Percentiles rank a stretch among this genome's conserved stretches.
Conservation (phyloP, 2,113 vertebrate genomes). For the Heterotis niloticus region DNA sequence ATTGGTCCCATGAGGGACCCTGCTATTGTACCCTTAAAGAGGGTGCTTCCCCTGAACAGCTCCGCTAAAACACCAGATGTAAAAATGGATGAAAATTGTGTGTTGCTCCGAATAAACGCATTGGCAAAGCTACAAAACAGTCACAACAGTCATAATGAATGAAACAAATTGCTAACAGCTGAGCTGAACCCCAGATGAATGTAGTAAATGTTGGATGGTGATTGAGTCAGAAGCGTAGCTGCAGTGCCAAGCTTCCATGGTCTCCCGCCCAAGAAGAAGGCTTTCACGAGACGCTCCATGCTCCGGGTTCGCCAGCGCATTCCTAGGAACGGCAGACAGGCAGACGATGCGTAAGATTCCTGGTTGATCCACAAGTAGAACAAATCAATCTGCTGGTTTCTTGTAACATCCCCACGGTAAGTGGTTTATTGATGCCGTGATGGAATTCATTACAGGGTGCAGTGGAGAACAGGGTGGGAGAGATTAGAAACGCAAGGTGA, state of each 20-base stretch:
- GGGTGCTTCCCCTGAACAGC: no score
- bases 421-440: slow-evolving; percentile 24
- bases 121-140: background rate
- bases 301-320: background rate
- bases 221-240: background rate
- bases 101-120: background rate
- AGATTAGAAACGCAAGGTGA: background rate
- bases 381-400: slow-evolving; percentile 23
- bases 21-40: no score
- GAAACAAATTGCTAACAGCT: slow-evolving; percentile 1
- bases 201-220: background rate
- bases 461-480: background rate
- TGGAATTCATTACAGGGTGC: slow-evolving; percentile 16
- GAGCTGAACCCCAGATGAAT: background rate
- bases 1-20: background rate
- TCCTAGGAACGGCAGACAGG: background rate
- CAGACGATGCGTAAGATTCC: background rate
- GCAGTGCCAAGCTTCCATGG: background rate
- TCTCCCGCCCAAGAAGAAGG: background rate
- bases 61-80: no score
- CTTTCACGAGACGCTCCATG: background rate
- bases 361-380: background rate
- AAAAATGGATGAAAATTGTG: no score
- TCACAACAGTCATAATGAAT: background rate
- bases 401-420: slow-evolving; percentile 17